A percentile compares a stretch with the other conserved stretches of the same genome.
phyloP scores from a whole-genome alignment of 1,140 invertebrate species.

The Papilio machaon region DNA sequence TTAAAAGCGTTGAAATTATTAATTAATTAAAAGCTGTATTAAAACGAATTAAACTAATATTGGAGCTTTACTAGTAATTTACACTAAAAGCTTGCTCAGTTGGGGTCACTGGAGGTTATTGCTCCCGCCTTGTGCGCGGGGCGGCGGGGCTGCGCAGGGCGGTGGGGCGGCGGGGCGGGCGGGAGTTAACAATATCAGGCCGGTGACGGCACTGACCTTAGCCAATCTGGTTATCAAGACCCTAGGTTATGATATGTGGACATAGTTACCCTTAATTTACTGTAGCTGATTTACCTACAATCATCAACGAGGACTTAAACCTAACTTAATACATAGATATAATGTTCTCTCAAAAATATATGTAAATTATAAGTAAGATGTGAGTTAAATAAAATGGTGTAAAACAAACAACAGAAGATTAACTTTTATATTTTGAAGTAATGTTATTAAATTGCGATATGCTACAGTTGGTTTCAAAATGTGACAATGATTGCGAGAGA shows the following conservation, averaged over 20 bases:
- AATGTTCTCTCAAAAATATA: no score
- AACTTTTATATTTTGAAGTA: no score
- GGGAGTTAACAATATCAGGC: constrained; percentile 16
- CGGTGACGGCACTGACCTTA: constrained; percentile 1
- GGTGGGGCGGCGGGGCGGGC: background rate
- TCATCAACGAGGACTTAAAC: background rate
- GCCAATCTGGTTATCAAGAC: background rate
- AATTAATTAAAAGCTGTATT: background rate
- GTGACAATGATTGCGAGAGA: no score
- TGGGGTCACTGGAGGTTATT: background rate
- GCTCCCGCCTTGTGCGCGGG: background rate
- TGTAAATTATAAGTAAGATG: no score
- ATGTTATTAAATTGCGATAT: no score
- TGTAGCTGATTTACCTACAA: background rate
- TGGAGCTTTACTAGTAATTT: background rate
- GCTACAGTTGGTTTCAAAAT: no score
- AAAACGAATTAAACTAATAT: background rate
- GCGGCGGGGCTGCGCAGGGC: background rate
- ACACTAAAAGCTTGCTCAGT: background rate
- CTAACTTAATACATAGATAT: no score
- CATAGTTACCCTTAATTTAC: background rate
- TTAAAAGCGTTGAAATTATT: background rate
- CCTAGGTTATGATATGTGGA: constrained; percentile 9
- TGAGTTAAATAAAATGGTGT: no score
- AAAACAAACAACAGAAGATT: no score